Evolutionary conservation across 1,140 invertebrate genomes (phyloP).

Genomic region (Battus philenor): DNA sequence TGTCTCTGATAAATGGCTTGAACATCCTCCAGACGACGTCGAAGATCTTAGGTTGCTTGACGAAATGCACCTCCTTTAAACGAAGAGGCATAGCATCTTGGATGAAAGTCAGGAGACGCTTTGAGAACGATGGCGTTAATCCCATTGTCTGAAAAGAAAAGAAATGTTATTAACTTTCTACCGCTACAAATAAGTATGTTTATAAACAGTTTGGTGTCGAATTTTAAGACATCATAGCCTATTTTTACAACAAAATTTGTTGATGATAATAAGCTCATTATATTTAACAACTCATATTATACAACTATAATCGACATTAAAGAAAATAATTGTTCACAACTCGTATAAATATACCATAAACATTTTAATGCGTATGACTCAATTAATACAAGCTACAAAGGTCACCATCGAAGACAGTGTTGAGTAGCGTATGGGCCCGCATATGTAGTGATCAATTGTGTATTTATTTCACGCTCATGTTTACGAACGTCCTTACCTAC

Average conservation of each 20-base stretch:
- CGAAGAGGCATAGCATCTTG: constrained; percentile 93
- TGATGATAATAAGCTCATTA: too few relatives aligned
- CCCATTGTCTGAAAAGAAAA: constrained; percentile 74
- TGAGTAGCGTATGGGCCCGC: not conserved
- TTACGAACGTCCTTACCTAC: constrained; percentile 35
- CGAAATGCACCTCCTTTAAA: constrained; percentile 92
- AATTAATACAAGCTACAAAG: not conserved
- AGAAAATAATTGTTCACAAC: too few relatives aligned
- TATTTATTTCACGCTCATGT: constrained; percentile 17
- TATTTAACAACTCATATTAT: too few relatives aligned
- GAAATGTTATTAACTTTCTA: too few relatives aligned
- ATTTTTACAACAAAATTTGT: too few relatives aligned
- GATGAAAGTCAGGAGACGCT: constrained; percentile 85
- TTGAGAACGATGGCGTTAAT: constrained; percentile 84
- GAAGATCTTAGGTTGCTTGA: constrained; percentile 93
- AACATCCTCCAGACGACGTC: constrained; percentile 92
- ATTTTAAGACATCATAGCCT: too few relatives aligned
- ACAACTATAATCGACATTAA: too few relatives aligned
- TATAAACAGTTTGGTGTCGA: too few relatives aligned
- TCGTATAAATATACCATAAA: too few relatives aligned
- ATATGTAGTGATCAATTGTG: not conserved
- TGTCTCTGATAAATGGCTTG: constrained; percentile 91
- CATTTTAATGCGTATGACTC: too few relatives aligned
- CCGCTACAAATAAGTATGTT: too few relatives aligned
- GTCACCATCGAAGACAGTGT: not conserved